phyloP scores from a whole-genome alignment of 35 echinoderm and acorn worm species.

The Hemicentrotus pulcherrimus region DNA sequence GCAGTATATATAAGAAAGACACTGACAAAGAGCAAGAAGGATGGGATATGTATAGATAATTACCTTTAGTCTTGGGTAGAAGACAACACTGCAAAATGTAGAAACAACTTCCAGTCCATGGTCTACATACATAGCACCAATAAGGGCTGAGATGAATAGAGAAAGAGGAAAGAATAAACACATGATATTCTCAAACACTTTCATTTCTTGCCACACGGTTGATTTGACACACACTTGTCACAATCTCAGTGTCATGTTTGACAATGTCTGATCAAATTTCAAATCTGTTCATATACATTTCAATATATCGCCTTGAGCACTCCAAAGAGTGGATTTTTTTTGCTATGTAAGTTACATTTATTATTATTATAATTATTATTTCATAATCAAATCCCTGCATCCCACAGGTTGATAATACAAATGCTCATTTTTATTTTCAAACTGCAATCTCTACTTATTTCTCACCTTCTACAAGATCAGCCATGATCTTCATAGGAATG shows the following conservation, averaged over 20 bases:
- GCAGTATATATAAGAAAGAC: not conserved
- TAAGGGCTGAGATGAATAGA: slow-evolving; percentile 68
- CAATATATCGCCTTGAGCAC: too few relatives aligned
- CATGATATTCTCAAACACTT: not conserved
- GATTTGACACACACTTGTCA: too few relatives aligned
- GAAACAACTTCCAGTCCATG: slow-evolving; percentile 70
- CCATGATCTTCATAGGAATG: slow-evolving; percentile 75
- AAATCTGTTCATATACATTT: too few relatives aligned
- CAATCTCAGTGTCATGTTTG: too few relatives aligned
- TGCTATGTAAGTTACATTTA: too few relatives aligned
- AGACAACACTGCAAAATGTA: slow-evolving; percentile 82
- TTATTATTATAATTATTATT: too few relatives aligned
- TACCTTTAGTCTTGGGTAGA: slow-evolving; percentile 90
- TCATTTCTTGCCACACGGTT: too few relatives aligned
- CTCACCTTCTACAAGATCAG: slow-evolving; percentile 95
- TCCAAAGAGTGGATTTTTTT: too few relatives aligned
- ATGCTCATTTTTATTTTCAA: too few relatives aligned
- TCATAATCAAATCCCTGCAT: too few relatives aligned
- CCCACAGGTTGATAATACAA: too few relatives aligned
- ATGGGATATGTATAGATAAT: not conserved
- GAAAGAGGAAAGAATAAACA: not conserved
- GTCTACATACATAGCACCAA: slow-evolving; percentile 97
- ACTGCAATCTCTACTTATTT: not conserved
- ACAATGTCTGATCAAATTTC: too few relatives aligned
- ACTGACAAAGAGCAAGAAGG: not conserved